phyloP scores from a whole-genome alignment of 2,797 vertebrate genomes.

The Schizopygopsis pylzovi region DNA sequence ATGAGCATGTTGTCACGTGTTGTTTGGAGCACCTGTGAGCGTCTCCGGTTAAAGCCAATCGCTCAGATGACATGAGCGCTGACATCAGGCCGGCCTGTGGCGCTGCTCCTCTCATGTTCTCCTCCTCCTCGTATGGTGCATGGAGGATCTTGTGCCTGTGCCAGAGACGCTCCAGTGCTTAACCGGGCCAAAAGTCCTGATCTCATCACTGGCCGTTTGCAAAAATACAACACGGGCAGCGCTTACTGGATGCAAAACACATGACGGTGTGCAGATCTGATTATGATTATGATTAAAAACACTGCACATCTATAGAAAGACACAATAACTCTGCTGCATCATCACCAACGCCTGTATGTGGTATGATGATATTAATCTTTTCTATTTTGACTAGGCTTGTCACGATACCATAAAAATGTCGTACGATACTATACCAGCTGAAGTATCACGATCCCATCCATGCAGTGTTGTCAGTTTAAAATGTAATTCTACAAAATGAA shows the following conservation, averaged over 20 bases:
- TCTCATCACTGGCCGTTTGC: neutral
- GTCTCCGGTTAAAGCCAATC: neutral
- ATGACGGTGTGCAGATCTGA: neutral
- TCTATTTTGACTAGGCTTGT: neutral
- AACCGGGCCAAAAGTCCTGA: neutral
- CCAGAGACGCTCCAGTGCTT: neutral
- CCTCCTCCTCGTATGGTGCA: slow-evolving; percentile 6
- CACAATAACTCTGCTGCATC: neutral
- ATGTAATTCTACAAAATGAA: too few relatives aligned
- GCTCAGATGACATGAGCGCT: neutral
- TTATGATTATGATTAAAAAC: neutral
- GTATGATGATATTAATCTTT: neutral
- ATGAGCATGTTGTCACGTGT: neutral
- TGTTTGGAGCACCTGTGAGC: neutral
- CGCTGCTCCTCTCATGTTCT: neutral
- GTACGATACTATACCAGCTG: too few relatives aligned
- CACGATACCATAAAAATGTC: too few relatives aligned
- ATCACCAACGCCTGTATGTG: neutral
- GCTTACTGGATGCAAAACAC: neutral
- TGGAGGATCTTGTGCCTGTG: neutral
- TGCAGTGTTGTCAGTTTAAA: too few relatives aligned
- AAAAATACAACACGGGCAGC: neutral
- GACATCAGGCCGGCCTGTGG: neutral
- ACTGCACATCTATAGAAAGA: neutral
- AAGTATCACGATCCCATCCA: too few relatives aligned